Conservation (phyloP, 2,797 vertebrate species). For the Sebastes reedi region DNA sequence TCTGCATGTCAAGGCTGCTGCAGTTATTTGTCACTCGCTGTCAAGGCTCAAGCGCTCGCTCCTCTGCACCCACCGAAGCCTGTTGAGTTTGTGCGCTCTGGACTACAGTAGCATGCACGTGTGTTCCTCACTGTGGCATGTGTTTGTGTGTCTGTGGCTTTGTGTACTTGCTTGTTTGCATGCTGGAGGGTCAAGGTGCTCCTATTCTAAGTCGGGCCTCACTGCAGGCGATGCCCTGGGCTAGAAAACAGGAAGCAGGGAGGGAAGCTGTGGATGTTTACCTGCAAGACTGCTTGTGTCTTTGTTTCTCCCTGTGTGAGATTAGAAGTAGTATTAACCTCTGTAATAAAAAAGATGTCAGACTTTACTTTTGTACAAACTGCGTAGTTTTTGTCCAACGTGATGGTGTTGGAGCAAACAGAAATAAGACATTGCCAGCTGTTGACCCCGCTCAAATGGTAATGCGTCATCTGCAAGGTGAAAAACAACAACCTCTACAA, state of each 20-base stretch:
- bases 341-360: not conserved
- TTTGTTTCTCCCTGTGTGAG: not conserved
- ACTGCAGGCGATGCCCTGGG: constrained; percentile 42
- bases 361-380: not conserved
- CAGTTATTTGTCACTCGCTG: constrained; percentile 73
- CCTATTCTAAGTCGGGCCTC: constrained; percentile 29
- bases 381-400: not conserved
- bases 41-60: constrained; percentile 51
- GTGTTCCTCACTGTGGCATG: constrained; percentile 29
- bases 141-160: constrained; percentile 27
- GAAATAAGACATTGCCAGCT: not conserved
- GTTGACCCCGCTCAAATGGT: not conserved
- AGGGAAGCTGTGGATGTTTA: not conserved
- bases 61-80: constrained; percentile 47
- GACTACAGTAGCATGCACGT: constrained; percentile 20
- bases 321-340: not conserved
- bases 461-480: constrained; percentile 13
- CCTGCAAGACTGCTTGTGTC: not conserved
- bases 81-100: constrained; percentile 19
- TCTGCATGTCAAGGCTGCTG: constrained; percentile 66
- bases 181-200: constrained; percentile 41
- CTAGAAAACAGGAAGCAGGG: constrained; percentile 34
- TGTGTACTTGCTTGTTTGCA: not conserved
- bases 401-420: constrained; percentile 2
- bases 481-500: constrained; percentile 2